Percentiles rank a stretch among this genome's conserved stretches.
Evolutionary conservation across 2,113 vertebrate species (phyloP).

Genomic region (Scalopus aquaticus): DNA sequence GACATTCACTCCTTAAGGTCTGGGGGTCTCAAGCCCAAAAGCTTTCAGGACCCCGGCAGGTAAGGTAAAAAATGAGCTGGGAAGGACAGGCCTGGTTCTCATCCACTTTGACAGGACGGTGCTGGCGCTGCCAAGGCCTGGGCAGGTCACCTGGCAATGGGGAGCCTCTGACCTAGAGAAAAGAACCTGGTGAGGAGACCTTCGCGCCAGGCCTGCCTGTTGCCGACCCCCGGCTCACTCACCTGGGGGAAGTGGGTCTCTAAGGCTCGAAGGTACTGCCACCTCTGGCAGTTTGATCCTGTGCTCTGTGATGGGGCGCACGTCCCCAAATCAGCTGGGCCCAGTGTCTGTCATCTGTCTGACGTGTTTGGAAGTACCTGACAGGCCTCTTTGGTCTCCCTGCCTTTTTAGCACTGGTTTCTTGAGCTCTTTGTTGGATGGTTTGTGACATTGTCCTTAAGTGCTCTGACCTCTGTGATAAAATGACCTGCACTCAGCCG

Average conservation of each 20-base stretch:
- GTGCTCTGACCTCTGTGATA: background rate
- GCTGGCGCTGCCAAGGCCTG: background rate
- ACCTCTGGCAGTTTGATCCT: background rate
- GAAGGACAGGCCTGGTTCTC: background rate
- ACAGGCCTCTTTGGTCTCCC: background rate
- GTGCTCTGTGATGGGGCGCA: background rate
- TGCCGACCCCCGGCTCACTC: background rate
- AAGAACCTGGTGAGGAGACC: background rate
- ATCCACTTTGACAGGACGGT: background rate
- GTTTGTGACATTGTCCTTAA: background rate
- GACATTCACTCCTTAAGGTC: background rate
- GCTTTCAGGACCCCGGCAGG: background rate
- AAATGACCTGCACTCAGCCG: background rate
- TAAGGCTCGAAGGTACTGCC: background rate
- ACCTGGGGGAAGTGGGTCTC: background rate
- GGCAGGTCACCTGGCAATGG: background rate
- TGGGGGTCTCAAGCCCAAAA: background rate
- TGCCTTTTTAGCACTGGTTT: background rate
- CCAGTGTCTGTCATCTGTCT: background rate
- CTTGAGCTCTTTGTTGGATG: background rate
- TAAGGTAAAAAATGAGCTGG: conserved; percentile 8
- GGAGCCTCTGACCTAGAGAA: background rate
- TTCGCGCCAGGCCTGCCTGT: background rate
- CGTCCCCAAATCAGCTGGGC: background rate
- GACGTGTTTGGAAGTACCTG: background rate